Conservation (phyloP, 2,113 vertebrate genomes). For the Nothoprocta pentlandii region DNA sequence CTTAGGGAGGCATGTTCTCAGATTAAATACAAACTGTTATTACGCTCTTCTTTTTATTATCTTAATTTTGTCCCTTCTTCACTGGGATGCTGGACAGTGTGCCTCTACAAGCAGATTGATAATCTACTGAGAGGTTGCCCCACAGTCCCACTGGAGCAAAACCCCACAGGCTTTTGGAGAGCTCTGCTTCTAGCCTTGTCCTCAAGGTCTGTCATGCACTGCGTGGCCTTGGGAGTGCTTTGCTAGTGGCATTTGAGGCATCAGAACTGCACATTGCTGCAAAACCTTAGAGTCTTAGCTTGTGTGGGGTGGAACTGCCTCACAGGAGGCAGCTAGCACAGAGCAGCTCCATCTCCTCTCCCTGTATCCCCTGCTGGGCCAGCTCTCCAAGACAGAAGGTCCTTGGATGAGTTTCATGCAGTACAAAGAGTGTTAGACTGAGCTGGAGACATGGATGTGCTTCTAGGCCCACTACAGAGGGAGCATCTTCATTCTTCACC, state of each 20-base stretch:
- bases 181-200: background rate
- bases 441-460: background rate
- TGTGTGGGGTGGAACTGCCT: background rate
- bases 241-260: background rate
- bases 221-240: background rate
- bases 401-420: background rate
- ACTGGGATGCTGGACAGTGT: background rate
- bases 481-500: background rate
- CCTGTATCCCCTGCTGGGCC: accelerated
- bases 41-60: background rate
- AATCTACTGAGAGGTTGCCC: background rate
- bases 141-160: background rate
- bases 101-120: background rate
- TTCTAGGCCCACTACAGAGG: background rate
- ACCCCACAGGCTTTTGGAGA: background rate
- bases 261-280: background rate
- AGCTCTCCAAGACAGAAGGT: background rate
- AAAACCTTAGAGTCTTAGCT: background rate
- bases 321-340: accelerated
- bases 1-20: background rate
- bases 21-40: background rate
- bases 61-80: background rate
- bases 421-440: background rate
- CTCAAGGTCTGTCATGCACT: background rate
- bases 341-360: background rate